Conservation (phyloP, 1,140 invertebrate species). For the Onthophagus taurus region DNA sequence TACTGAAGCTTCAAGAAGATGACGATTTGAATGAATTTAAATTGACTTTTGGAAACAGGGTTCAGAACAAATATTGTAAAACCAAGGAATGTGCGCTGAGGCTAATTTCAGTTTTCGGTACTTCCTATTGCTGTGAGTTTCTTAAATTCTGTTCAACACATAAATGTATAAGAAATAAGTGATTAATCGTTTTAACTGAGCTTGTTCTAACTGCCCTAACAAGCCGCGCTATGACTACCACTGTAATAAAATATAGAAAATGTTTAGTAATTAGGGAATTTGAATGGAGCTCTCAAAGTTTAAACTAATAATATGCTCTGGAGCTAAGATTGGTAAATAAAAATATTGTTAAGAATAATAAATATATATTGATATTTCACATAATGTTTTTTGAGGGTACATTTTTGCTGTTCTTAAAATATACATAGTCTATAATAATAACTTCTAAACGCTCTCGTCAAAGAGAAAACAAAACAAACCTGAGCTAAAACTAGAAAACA, state of each 20-base stretch:
- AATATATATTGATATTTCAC: slow-evolving; percentile 1
- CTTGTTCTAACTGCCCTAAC: not conserved
- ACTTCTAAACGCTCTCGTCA: too few relatives aligned
- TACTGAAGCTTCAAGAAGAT: slow-evolving; percentile 1
- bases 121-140: not conserved
- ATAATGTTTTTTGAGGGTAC: too few relatives aligned
- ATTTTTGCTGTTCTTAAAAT: too few relatives aligned
- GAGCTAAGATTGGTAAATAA: too few relatives aligned
- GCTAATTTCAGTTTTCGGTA: not conserved
- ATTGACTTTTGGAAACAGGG: not conserved
- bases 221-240: too few relatives aligned
- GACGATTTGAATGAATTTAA: not conserved
- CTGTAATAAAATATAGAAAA: too few relatives aligned
- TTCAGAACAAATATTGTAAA: not conserved
- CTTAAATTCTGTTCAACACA: not conserved
- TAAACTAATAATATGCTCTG: too few relatives aligned
- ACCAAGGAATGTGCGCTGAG: not conserved
- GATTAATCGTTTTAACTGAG: not conserved
- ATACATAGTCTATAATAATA: too few relatives aligned
- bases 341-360: slow-evolving; percentile 6
- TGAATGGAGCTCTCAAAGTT: too few relatives aligned
- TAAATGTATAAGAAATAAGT: not conserved
- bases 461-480: slow-evolving; percentile 15
- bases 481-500: slow-evolving; percentile 18
- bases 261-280: too few relatives aligned